phyloP scores from a whole-genome alignment of 2,888 invertebrate genomes.

The Dorcus parallelipipedus region DNA sequence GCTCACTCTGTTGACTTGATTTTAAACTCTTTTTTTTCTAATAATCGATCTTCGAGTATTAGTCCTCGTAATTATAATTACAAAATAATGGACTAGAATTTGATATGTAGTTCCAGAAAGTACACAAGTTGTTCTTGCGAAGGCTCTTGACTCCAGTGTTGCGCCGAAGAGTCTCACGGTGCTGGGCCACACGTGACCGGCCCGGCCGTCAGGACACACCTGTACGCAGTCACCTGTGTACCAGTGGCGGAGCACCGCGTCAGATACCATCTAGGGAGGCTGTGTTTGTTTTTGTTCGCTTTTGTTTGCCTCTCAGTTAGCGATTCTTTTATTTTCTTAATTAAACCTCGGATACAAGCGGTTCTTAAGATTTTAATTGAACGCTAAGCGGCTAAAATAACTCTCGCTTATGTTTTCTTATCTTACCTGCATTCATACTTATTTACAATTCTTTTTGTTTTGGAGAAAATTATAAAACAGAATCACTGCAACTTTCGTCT shows the following conservation, averaged over 20 bases:
- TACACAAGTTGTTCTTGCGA: neutral
- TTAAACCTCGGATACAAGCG: conserved; percentile 12
- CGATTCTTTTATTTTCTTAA: conserved; percentile 14
- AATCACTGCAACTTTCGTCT: too few relatives aligned
- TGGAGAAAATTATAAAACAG: neutral
- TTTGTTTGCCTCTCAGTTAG: conserved; percentile 12
- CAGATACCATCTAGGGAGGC: conserved; percentile 14
- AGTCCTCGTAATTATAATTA: too few relatives aligned
- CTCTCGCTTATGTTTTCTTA: conserved; percentile 5
- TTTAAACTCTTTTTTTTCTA: too few relatives aligned
- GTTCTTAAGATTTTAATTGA: conserved; percentile 13
- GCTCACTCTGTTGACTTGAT: too few relatives aligned
- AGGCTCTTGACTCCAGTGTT: conserved; percentile 22
- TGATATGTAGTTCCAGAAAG: too few relatives aligned
- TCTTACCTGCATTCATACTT: conserved; percentile 7
- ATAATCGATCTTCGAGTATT: too few relatives aligned
- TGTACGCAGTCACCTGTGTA: conserved; percentile 12
- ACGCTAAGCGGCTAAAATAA: conserved; percentile 10
- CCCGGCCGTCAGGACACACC: conserved; percentile 5
- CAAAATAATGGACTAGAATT: too few relatives aligned
- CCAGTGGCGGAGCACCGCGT: conserved; percentile 11
- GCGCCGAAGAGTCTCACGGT: conserved; percentile 21
- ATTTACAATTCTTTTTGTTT: neutral
- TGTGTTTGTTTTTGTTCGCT: conserved; percentile 14
- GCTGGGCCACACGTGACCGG: conserved; percentile 18